These are phyloP conservation scores for Psilopsiagon aurifrons DNA, from an alignment of 2,113 vertebrate genomes.

Conservation along the genomic window DNA sequence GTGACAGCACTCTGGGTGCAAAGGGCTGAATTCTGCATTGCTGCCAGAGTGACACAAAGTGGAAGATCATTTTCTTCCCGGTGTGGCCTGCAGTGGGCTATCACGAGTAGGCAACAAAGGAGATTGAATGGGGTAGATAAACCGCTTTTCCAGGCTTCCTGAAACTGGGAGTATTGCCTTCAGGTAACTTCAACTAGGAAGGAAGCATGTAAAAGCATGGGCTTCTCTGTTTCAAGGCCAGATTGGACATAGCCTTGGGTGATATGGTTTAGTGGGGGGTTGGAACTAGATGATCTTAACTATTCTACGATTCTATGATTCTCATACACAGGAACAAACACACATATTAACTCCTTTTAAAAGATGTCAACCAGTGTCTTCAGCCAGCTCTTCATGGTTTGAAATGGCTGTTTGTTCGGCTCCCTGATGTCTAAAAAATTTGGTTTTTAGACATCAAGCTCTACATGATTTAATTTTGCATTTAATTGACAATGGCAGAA, in stretches of 20 bases:
- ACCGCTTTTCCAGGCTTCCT: neutral
- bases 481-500: neutral
- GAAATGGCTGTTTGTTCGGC: neutral
- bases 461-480: neutral
- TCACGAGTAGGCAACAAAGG: neutral
- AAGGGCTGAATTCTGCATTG: neutral
- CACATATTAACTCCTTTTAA: neutral
- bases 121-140: neutral
- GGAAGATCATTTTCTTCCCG: neutral
- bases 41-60: neutral
- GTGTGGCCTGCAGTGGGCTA: neutral
- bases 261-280: too few species aligned
- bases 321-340: neutral
- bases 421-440: neutral
- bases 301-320: neutral
- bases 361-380: neutral
- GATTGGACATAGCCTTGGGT: too few species aligned
- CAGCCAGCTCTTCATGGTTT: neutral
- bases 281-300: too few species aligned
- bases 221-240: neutral
- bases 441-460: neutral
- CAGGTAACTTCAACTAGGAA: neutral
- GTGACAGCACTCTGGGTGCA: neutral
- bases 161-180: neutral
- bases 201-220: neutral